Base-by-base conservation (phyloP, 2,797 vertebrate genomes). In the Tadarida brasiliensis region DNA sequence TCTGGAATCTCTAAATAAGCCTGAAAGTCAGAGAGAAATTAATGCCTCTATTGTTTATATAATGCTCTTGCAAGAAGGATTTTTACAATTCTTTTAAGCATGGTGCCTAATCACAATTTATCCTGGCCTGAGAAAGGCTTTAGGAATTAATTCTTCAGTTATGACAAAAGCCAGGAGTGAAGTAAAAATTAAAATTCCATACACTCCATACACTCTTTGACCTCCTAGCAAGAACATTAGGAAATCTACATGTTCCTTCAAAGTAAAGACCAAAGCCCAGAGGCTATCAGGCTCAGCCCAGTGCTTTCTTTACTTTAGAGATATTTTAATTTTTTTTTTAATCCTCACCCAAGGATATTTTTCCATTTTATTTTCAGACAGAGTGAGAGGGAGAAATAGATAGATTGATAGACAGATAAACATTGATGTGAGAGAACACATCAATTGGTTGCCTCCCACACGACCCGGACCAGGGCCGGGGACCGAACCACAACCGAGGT, bases 1-100 rank as follows among this genome's bases (percentile, higher is more conserved):
- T 96, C 71, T 4, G 0, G 0, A 84, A 68, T 95, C 94, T 96
- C 96, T 95, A 95, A 94, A 97, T 96, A 94, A 95, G 91, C 49
- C 89, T 57, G 56, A 94, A 87, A 86, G 78, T 84, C 92, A 85
- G 35, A 92, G 73, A 81, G 39, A 95, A 95, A 96, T 85, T 59
- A 90, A 63, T 81, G 63, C 74, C 20, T 95, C 90, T 90, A 76
- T 86, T 94, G 78, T 97, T 95, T 96, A 95, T 78, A 26, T 95
- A 92, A 93, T 91, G 74, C 93, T 91, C 88, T 61, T 74, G 67
- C 49, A 87, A 73, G 87, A 89, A 57, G 26, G 67, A 87, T 85
- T 83, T 95, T 80, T 87, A 73, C 65, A 81, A 35, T 96, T 90
- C 91, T 96, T 95, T 84, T 82, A 68, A 96, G 56, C 17, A 35